Evolutionary conservation across 2,797 vertebrate species (phyloP), one percentile per base, ranked within the genome.

Genomic region (Poeciliopsis infans): DNA sequence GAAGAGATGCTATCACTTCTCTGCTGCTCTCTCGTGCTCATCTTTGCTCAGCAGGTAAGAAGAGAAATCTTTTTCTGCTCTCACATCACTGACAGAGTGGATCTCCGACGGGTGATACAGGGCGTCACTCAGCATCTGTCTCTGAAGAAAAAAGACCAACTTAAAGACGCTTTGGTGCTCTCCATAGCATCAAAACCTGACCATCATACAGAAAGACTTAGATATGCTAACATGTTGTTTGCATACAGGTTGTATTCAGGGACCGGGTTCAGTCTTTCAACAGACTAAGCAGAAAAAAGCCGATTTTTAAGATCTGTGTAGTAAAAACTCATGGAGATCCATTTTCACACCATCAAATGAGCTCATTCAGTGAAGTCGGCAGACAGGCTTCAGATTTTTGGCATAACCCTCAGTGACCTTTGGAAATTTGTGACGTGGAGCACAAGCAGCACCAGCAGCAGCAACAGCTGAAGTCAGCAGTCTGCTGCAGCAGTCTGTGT

Each of bases 21-120:
- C 89, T 93, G 92, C 55, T 80, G 79, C 80, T 82, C 90, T 79
- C 91, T 97, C 76, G 95, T 99, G 91, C 89, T 96, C 89, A 83
- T 95, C 86, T 95, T 95, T 83, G 91, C 89, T 74, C 94, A 96
- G 51, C 96, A 97, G 97, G 97, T 99, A 97, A 95, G 97, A 81
- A 33, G 25, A 75, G 74, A 6, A 6, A 64, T 80, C 7, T 43
- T 31, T 66, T 77, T 59, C 47, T 47, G 2, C 20, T 81, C 23
- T 45, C 23, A 43, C 1, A 8, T 51, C 1, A 11, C 49, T 39
- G 36, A 61, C 11, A 51, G 71, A 18, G n/a, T 16, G 28, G 25
- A n/a, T 51, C n/a, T 85, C 13, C 41, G 61, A 83, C n/a, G 1
- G 28, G 53, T 20, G 36, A 68, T 12, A 25, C 64, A 69, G 39